These are phyloP conservation scores for Diaphora mendica DNA, from an alignment of 2,888 invertebrate species.

Conservation along the genomic window DNA sequence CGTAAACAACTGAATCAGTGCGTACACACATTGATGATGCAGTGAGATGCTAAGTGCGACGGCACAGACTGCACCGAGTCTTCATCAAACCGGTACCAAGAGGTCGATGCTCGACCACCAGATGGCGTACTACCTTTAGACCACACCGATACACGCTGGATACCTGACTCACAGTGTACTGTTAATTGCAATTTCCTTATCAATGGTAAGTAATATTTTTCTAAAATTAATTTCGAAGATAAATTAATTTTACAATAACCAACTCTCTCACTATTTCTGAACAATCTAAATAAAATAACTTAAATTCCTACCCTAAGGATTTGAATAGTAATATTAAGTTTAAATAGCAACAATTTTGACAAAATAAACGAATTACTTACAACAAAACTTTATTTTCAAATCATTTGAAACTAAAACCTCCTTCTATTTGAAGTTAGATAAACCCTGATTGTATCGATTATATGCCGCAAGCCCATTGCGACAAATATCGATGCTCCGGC, in stretches of 20 bases:
- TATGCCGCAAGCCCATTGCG: not conserved
- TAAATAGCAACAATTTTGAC: no score
- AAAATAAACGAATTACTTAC: no score
- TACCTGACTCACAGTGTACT: constrained; percentile 32
- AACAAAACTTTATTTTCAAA: no score
- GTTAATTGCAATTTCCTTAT: constrained; percentile 42
- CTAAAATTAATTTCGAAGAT: no score
- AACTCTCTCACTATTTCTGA: not conserved
- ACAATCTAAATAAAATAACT: not conserved
- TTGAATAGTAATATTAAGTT: not conserved
- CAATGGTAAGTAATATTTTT: no score
- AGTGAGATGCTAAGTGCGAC: constrained; percentile 49
- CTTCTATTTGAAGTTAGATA: not conserved
- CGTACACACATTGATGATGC: constrained; percentile 50
- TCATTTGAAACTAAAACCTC: not conserved
- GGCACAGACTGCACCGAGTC: constrained; percentile 56
- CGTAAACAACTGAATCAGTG: constrained; percentile 66
- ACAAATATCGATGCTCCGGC: not conserved
- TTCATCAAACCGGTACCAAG: constrained; percentile 57
- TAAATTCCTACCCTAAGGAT: not conserved
- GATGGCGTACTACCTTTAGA: constrained; percentile 59
- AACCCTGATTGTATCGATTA: not conserved
- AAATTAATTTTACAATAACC: not conserved
- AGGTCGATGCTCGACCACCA: constrained; percentile 71
- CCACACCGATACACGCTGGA: constrained; percentile 41